Percentiles rank a stretch among this genome's conserved stretches.
phyloP scores from a whole-genome alignment of 2,888 invertebrate genomes.

The Dioctria rufipes region DNA sequence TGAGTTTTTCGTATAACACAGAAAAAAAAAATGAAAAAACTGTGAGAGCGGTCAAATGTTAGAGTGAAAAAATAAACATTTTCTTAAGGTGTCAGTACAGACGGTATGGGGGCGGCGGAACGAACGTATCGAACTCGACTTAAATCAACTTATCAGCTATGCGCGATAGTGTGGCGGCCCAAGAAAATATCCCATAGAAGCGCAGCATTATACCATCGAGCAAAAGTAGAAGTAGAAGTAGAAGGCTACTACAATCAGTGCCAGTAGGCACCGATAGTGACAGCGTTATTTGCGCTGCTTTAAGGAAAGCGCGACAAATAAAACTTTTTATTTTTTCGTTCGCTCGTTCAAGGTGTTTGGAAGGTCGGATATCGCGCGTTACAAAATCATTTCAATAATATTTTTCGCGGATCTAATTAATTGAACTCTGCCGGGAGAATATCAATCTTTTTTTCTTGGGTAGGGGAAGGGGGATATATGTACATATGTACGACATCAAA shows the following conservation, averaged over 20 bases:
- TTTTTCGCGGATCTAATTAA: constrained; percentile 39
- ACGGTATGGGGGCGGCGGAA: not conserved
- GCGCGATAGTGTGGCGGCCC: not conserved
- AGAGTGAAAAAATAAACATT: not conserved
- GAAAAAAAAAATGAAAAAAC: too few relatives aligned
- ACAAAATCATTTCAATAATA: constrained; percentile 10
- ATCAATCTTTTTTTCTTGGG: constrained; percentile 5
- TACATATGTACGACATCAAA: not conserved
- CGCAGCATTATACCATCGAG: not conserved
- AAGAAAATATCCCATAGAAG: too few relatives aligned
- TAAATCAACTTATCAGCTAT: constrained; percentile 19
- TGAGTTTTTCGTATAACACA: not conserved
- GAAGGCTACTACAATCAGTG: not conserved
- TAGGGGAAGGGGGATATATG: not conserved
- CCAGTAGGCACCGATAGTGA: not conserved
- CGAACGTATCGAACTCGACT: not conserved
- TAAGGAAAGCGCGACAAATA: not conserved
- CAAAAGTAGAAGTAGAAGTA: not conserved
- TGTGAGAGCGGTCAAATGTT: not conserved
- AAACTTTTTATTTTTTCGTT: not conserved
- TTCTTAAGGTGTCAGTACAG: constrained; percentile 2
- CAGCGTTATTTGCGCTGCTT: not conserved
- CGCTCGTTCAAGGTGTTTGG: constrained; percentile 42
- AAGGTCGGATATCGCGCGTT: constrained; percentile 16
- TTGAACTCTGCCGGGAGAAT: constrained; percentile 9